phyloP scores from a whole-genome alignment of 2,888 invertebrate species.

The Nemotelus pantherinus region DNA sequence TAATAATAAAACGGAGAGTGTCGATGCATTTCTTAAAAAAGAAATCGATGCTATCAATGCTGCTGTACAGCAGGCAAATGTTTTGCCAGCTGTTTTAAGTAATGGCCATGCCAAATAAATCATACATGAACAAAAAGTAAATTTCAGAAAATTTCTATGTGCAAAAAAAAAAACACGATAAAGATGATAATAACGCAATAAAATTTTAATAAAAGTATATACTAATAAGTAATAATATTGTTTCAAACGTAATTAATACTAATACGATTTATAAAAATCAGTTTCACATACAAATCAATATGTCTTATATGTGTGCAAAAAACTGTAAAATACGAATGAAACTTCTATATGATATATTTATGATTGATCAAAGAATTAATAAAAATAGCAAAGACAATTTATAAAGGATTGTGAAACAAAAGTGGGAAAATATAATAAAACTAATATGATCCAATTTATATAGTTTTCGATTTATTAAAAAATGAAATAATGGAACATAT shows the following conservation, averaged over 20 bases:
- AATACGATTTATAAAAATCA: background rate
- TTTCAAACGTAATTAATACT: background rate
- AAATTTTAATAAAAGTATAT: constrained; percentile 8
- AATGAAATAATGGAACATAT: too few relatives aligned
- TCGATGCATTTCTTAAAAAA: constrained; percentile 61
- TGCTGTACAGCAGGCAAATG: constrained; percentile 64
- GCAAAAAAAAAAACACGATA: constrained; percentile 6
- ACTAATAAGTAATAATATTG: background rate
- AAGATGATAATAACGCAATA: constrained; percentile 36
- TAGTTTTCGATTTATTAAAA: too few relatives aligned
- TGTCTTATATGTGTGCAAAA: constrained; percentile 29
- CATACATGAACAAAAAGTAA: background rate
- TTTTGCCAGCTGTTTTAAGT: constrained; percentile 64
- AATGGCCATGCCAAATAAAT: constrained; percentile 65
- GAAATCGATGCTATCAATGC: constrained; percentile 65
- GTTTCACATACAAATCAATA: constrained; percentile 8
- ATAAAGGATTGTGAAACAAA: constrained; percentile 8
- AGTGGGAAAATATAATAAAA: constrained; percentile 6
- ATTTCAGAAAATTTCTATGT: constrained; percentile 30
- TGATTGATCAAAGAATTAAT: background rate
- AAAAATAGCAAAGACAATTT: background rate
- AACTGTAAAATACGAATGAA: constrained; percentile 16
- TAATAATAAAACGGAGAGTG: constrained; percentile 49
- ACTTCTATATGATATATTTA: constrained; percentile 29
- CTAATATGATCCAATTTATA: background rate